These are phyloP conservation scores for Chiloscyllium punctatum DNA, from an alignment of 2,797 vertebrate genomes.

Conservation along the genomic window DNA sequence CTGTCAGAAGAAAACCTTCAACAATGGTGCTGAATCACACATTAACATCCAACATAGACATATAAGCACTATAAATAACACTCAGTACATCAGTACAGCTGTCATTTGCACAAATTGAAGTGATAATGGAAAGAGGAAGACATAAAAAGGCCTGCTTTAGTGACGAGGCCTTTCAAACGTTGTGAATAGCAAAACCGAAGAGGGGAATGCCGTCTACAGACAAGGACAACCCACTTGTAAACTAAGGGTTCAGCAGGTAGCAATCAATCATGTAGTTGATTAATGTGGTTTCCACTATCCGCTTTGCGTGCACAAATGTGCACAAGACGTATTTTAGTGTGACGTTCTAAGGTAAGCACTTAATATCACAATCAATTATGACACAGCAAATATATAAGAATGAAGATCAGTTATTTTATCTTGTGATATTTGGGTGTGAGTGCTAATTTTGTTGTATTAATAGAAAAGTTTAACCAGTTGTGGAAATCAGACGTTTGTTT, in stretches of 20 bases:
- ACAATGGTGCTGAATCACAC: neutral
- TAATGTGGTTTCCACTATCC: neutral
- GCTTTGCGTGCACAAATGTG: neutral
- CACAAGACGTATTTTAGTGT: neutral
- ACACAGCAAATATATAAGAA: neutral
- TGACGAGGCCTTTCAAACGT: neutral
- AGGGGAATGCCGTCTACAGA: neutral
- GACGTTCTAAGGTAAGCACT: neutral
- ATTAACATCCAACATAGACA: neutral
- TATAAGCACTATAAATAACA: slow-evolving; percentile 7
- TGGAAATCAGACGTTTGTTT: neutral
- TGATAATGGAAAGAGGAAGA: neutral
- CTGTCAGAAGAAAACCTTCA: neutral
- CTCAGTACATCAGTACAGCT: neutral
- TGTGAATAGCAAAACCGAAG: neutral
- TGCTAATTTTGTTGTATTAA: neutral
- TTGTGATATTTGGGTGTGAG: neutral
- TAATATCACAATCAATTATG: neutral
- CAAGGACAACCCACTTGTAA: neutral
- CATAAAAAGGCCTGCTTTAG: neutral
- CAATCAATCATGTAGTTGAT: neutral
- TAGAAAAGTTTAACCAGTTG: neutral
- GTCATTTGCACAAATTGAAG: slow-evolving; percentile 15
- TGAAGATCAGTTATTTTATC: neutral
- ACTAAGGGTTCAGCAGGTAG: neutral